Evolutionary conservation across 1,140 invertebrate species (phyloP).

Genomic region (Steinernema khuongi): DNA sequence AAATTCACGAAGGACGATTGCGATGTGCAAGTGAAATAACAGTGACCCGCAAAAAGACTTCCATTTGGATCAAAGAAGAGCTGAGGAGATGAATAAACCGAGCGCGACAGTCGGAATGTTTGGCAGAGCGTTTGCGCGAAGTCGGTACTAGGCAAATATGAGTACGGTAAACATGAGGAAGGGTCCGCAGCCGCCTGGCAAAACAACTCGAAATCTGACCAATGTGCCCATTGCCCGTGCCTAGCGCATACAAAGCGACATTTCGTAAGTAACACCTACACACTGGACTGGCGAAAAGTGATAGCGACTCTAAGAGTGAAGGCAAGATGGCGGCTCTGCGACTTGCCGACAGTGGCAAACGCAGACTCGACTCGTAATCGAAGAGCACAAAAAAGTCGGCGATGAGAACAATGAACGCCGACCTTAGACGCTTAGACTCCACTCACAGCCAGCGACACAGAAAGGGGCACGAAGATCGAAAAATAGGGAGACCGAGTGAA

Average conservation of each 20-base stretch:
- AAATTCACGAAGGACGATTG: too few species aligned
- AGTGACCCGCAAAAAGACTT: neutral
- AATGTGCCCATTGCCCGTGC: neutral
- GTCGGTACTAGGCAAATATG: conserved; percentile 14
- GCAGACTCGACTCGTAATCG: neutral
- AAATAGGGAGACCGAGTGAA: too few species aligned
- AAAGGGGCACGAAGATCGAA: too few species aligned
- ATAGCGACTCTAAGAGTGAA: neutral
- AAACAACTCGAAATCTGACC: conserved; percentile 5
- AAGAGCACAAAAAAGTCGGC: neutral
- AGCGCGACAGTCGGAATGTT: neutral
- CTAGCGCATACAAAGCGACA: neutral
- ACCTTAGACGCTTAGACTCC: too few species aligned
- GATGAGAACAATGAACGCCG: neutral
- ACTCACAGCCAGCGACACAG: too few species aligned
- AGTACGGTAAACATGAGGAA: conserved; percentile 1
- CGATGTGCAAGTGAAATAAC: too few species aligned
- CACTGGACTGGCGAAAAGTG: too few species aligned
- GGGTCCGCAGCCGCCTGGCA: neutral
- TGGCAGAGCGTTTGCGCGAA: neutral
- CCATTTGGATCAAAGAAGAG: neutral
- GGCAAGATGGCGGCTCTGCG: too few species aligned
- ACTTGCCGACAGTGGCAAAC: neutral
- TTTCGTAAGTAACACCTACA: too few species aligned
- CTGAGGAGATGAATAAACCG: neutral